Base-by-base conservation (phyloP, 2,797 vertebrate genomes). In the Scolopax rusticola region DNA sequence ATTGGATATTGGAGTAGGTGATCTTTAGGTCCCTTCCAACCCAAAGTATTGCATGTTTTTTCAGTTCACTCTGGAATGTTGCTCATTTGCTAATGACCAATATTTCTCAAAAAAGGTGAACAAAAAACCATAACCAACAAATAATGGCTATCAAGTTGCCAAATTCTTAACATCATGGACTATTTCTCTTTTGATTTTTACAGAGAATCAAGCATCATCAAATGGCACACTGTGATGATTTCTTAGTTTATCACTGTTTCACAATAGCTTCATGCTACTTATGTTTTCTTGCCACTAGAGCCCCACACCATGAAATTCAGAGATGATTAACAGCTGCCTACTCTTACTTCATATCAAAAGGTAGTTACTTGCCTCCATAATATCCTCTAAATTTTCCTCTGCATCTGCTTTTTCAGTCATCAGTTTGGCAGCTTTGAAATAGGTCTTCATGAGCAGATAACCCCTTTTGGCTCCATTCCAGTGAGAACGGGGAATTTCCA, bases 351-450 rank as follows among this genome's bases (percentile, higher is more conserved):
- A 51, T 6, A 65, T 14, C 0, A 4, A 69, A 82, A 80, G 21
- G 36, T 48, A 59, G 21, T 80, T 89, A 90, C 82, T 90, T 95
- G 99, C 99, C 98, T 99, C 99, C 99, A 99, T 99, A 75, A 99
- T 98, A 96, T 99, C 99, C 97, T 99, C 99, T 93, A 99, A 98
- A 97, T 99, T 99, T 96, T 99, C 99, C 92, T 99, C 99, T 1
- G 99, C 99, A 70, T 99, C 99, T 4, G 99, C 99, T 97, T 99
- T 99, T 98, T 99, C 99, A 5, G 99, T 99, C 99, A 99, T 99
- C 82, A 99, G 97, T 92, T 99, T 99, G 92, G 99, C 99, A 17
- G 99, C 99, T 97, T 99, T 99, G 97, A 99, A 99, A 90, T 99
- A 99, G 17, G 99, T 99, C 97, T 99, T 99, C 98, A 99, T 98